Evolutionary conservation across 2,888 invertebrate genomes (phyloP).

Genomic region (Netelia virgata): DNA sequence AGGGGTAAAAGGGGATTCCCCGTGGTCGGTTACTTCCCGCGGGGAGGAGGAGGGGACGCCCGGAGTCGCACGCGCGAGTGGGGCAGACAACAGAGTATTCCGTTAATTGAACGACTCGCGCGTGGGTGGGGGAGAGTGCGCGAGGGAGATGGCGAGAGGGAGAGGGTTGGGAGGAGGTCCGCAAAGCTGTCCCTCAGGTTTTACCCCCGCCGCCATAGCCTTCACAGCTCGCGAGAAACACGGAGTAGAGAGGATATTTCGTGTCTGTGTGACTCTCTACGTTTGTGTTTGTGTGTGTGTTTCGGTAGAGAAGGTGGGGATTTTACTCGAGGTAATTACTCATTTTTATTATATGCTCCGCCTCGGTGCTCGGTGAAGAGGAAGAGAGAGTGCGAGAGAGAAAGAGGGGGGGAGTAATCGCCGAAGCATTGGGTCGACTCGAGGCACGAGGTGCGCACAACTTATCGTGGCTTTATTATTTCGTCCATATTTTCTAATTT

Average conservation of each 20-base stretch:
- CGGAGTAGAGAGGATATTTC: neutral
- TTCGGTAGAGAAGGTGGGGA: conserved; percentile 73
- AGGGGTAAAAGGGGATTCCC: conserved; percentile 19
- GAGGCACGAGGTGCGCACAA: no score
- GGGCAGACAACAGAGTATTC: conserved; percentile 81
- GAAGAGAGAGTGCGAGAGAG: neutral
- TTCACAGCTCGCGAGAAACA: conserved; percentile 5
- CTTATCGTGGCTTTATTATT: no score
- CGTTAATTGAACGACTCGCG: conserved; percentile 84
- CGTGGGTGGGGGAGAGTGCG: conserved; percentile 68
- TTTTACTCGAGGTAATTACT: conserved; percentile 84
- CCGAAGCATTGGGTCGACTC: conserved; percentile 13
- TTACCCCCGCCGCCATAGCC: conserved; percentile 40
- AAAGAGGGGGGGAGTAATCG: conserved; percentile 39
- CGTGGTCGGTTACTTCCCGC: conserved; percentile 45
- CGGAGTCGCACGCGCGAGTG: conserved; percentile 59
- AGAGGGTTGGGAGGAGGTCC: conserved; percentile 45
- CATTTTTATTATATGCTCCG: conserved; percentile 84
- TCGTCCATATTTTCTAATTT: neutral
- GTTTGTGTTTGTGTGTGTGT: neutral
- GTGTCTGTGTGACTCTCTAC: neutral
- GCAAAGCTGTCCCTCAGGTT: conserved; percentile 57
- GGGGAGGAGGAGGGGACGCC: conserved; percentile 67
- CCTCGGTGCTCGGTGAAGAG: conserved; percentile 71
- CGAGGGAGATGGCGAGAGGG: conserved; percentile 6